Evolutionary conservation across 2,113 vertebrate genomes (phyloP), one percentile per base, ranked within the genome.

Genomic region (Regulus satrapa): DNA sequence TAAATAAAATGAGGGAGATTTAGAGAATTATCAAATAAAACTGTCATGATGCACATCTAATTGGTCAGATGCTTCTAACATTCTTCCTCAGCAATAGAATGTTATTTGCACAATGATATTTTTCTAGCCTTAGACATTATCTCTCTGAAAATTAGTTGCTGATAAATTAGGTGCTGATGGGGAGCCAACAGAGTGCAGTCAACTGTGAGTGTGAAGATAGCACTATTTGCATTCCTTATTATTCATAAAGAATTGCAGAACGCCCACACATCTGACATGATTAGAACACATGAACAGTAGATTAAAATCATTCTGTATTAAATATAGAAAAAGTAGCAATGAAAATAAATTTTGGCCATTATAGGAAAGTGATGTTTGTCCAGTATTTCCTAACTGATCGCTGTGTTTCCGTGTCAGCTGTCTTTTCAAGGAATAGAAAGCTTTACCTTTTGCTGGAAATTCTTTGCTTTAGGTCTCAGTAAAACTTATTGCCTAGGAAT

Each of bases 151-250:
- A 97, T 97, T 95, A 97, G 95, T 85, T 76, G 52, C 95, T 97
- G 96, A 97, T 97, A 97, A 97, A 97, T 96, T 94, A 96, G 93
- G 74, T 92, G 88, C 68, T 97, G 95, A 95, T 97, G 87, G 76
- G 43, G n/a, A 97, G 76, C 62, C 96, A 96, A 62, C 61, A 97
- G 73, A 89, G 84, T 94, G 81, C 95, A 97, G 92, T 93, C 95
- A 96, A 78, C 85, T 97, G 85, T 96, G 94, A 96, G 82, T 80
- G n/a, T 92, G 73, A 96, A 96, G 91, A 96, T 74, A 97, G 76
- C 77, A 82, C 82, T 95, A 56, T 97, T 96, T 97, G 90, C 94
- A 90, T 94, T 97, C 80, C 75, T 67, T 94, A 83, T 97, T 97
- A 97, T 96, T 94, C 92, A 92, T 86, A 80, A 95, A 95, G 95